Conservation (phyloP, 2,888 invertebrate genomes). For the Sialis fuliginosa region DNA sequence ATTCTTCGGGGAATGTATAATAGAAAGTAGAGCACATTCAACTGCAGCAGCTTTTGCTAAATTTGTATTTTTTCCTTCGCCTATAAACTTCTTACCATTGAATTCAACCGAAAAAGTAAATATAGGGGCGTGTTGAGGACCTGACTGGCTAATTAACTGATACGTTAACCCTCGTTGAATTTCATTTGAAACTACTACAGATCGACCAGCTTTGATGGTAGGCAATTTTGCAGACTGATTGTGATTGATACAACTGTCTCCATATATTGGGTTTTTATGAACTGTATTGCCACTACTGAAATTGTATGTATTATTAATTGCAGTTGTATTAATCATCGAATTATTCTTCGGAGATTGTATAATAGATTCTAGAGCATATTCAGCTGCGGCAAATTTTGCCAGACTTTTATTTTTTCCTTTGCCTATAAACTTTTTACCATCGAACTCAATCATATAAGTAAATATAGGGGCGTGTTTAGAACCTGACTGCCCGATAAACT, state of each 20-base stretch:
- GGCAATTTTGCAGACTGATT: no score
- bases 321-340: slow-evolving; percentile 19
- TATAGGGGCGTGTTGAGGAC: slow-evolving; percentile 75
- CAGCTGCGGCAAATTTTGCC: slow-evolving; percentile 36
- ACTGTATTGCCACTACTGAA: slow-evolving; percentile 32
- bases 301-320: slow-evolving; percentile 25
- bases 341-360: slow-evolving; percentile 33
- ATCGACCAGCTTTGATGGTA: slow-evolving; percentile 32
- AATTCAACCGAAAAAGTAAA: slow-evolving; percentile 68
- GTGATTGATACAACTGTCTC: no score
- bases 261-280: slow-evolving; percentile 18
- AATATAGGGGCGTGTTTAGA: slow-evolving; percentile 82
- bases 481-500: slow-evolving; percentile 58
- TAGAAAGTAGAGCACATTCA: slow-evolving; percentile 33
- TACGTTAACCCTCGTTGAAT: slow-evolving; percentile 63
- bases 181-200: slow-evolving; percentile 72
- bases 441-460: slow-evolving; percentile 59
- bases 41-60: slow-evolving; percentile 36
- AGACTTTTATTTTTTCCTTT: slow-evolving; percentile 36
- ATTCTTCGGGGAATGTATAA: slow-evolving; percentile 35
- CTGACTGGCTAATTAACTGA: slow-evolving; percentile 55
- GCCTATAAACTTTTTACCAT: slow-evolving; percentile 35
- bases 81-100: slow-evolving; percentile 35
- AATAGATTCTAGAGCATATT: slow-evolving; percentile 34
- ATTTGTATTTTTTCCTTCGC: slow-evolving; percentile 36